Percentiles rank a stretch among this genome's conserved stretches.
Conservation (phyloP, 2,888 invertebrate species). For the Agelastica alni region DNA sequence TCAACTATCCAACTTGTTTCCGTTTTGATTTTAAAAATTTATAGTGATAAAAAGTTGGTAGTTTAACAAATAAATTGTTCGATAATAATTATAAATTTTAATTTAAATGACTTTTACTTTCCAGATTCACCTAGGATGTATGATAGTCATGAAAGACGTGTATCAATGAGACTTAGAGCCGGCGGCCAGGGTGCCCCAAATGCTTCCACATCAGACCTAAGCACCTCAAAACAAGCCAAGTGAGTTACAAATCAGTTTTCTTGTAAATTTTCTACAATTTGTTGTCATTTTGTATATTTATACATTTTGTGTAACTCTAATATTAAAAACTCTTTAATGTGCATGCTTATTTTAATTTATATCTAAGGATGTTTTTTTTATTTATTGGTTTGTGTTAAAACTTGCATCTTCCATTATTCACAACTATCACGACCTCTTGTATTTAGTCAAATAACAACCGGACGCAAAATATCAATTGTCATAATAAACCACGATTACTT, state of each 20-base stretch:
- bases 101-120: conserved; percentile 15
- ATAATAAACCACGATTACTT: no score
- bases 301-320: neutral
- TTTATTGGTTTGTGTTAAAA: neutral
- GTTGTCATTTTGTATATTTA: neutral
- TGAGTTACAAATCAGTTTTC: conserved; percentile 54
- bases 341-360: neutral
- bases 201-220: conserved; percentile 57
- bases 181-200: conserved; percentile 53
- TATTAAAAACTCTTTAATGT: neutral
- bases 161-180: conserved; percentile 55
- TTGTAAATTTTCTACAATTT: neutral
- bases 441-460: no score
- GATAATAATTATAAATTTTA: no score
- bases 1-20: no score
- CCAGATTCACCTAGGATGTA: conserved; percentile 53
- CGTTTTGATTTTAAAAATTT: no score
- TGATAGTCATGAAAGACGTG: conserved; percentile 53
- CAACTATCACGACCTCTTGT: no score
- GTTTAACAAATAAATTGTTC: no score
- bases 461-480: no score
- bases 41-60: no score
- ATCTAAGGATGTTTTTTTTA: neutral
- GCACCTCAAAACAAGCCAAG: conserved; percentile 59
- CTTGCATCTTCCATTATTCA: neutral